Evolutionary conservation across 1,140 invertebrate species (phyloP).

Genomic region (Choristoneura fumiferana): DNA sequence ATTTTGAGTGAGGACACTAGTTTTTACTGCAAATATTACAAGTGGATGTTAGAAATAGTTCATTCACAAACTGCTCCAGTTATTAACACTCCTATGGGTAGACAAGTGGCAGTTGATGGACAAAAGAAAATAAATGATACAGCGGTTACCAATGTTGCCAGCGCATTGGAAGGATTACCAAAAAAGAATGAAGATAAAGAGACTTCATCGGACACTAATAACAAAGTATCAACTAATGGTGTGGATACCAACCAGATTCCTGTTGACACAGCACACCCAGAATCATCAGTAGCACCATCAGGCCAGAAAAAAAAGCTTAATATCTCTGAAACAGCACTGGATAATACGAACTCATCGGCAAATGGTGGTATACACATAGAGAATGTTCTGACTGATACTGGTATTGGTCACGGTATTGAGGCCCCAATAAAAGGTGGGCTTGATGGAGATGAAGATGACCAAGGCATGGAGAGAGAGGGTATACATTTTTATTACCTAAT

Average conservation of each 20-base stretch:
- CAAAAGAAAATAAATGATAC: background rate
- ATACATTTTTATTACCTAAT: too few species aligned
- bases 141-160: background rate
- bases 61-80: conserved; percentile 17
- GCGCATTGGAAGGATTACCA: background rate
- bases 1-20: conserved; percentile 46
- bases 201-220: too few species aligned
- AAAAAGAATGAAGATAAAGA: background rate
- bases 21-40: conserved; percentile 63
- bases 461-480: conserved; percentile 8
- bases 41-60: conserved; percentile 52
- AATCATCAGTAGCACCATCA: background rate
- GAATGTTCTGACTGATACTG: conserved; percentile 17
- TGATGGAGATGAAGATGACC: conserved; percentile 43
- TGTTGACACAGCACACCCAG: conserved; percentile 18
- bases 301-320: too few species aligned
- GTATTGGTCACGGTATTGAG: conserved; percentile 25
- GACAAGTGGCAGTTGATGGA: background rate
- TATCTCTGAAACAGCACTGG: too few species aligned
- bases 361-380: conserved; percentile 2
- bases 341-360: too few species aligned
- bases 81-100: background rate
- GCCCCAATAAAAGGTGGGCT: conserved; percentile 8
- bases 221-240: conserved; percentile 4
- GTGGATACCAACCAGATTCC: conserved; percentile 5